Conservation (phyloP, 1,140 invertebrate genomes). For the Planococcus citri region DNA sequence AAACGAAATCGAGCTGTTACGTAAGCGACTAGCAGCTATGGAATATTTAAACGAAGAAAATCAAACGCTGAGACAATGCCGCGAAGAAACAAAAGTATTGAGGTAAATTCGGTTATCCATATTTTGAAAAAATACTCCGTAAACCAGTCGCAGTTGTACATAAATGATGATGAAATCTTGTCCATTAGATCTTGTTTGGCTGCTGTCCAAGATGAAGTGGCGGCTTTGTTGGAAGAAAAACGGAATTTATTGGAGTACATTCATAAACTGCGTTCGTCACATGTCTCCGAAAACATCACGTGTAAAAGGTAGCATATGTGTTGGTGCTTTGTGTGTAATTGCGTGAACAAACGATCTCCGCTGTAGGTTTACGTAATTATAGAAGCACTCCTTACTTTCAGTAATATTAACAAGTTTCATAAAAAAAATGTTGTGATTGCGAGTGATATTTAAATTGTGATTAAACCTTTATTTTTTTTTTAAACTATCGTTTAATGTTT, state of each 20-base stretch:
- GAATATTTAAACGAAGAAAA: constrained; percentile 51
- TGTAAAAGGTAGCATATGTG: constrained; percentile 53
- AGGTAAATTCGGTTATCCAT: constrained; percentile 32
- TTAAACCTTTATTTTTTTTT: neutral
- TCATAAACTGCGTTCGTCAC: constrained; percentile 37
- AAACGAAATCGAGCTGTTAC: constrained; percentile 50
- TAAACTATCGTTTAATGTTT: constrained; percentile 4
- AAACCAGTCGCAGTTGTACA: neutral
- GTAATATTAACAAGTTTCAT: neutral
- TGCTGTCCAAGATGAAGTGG: constrained; percentile 57
- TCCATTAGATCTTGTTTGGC: constrained; percentile 38
- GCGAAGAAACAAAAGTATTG: constrained; percentile 48
- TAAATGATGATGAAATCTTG: neutral
- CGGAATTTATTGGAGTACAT: constrained; percentile 47
- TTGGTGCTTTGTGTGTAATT: constrained; percentile 44
- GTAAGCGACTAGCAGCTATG: constrained; percentile 42
- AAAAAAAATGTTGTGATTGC: constrained; percentile 15
- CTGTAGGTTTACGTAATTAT: constrained; percentile 20
- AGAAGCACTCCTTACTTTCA: constrained; percentile 13
- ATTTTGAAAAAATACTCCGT: neutral
- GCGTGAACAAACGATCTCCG: constrained; percentile 26
- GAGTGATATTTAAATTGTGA: constrained; percentile 16
- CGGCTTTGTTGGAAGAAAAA: constrained; percentile 54
- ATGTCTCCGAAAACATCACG: constrained; percentile 34
- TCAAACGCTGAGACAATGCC: constrained; percentile 40